phyloP scores from a whole-genome alignment of 1,140 invertebrate genomes.

The Thalassaphorura encarpata region DNA sequence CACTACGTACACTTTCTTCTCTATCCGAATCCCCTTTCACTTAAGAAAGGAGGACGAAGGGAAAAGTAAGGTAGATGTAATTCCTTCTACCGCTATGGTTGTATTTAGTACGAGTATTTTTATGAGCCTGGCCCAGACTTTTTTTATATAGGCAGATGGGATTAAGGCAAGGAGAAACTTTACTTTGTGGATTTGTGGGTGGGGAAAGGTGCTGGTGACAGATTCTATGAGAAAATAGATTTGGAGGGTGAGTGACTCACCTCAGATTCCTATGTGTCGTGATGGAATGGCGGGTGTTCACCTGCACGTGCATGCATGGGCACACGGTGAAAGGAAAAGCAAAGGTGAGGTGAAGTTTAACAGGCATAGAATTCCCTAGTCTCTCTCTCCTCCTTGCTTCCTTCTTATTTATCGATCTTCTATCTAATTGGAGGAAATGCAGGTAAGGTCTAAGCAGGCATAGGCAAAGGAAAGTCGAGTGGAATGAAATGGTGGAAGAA shows the following conservation, averaged over 20 bases:
- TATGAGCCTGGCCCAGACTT: no score
- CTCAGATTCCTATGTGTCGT: neutral
- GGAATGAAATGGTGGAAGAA: neutral
- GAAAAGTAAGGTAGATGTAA: no score
- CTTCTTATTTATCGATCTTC: constrained; percentile 34
- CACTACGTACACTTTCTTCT: no score
- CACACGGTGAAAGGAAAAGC: neutral
- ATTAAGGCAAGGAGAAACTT: no score
- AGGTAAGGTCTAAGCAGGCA: no score
- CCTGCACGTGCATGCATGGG: neutral
- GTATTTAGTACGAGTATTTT: no score
- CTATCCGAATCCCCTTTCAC: no score
- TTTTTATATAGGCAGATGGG: no score
- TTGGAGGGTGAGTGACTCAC: neutral
- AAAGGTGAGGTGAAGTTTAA: neutral
- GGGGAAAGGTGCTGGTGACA: no score
- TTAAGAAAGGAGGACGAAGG: no score
- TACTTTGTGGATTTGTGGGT: no score
- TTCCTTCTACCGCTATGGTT: no score
- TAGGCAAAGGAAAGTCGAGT: constrained; percentile 18
- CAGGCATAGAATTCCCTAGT: neutral
- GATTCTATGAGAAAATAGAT: constrained; percentile 7
- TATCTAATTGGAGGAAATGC: constrained; percentile 33
- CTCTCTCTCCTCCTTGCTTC: constrained; percentile 5
- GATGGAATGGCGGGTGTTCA: neutral